Base-by-base conservation (phyloP, 2,113 vertebrate species). In the Eulemur rufifrons region DNA sequence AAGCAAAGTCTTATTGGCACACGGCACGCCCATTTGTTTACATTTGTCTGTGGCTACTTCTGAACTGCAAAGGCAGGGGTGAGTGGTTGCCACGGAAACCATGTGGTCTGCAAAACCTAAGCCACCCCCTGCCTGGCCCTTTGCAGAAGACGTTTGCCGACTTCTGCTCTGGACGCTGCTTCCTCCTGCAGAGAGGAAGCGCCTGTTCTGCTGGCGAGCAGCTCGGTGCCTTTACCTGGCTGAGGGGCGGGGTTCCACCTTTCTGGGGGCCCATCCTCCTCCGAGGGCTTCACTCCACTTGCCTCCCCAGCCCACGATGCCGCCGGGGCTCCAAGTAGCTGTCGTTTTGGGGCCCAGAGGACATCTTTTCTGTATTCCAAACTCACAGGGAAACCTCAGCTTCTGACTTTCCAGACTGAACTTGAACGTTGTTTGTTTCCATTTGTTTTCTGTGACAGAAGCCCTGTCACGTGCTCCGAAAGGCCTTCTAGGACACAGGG, bases 261-360 rank as follows among this genome's bases (percentile, higher is more conserved):
- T 50, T 50, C 42, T 15, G 37, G 39, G 32, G 20, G 27, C 17
- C n/a, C 20, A 0, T 10, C 56, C 21, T 54, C 25, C 56, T 84
- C 2, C 1, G 5, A 6, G 2, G 12, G 29, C 3, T 21, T 69
- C 21, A 37, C 6, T 11, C 14, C 0, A 0, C 8, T 2, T 27
- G 23, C 20, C 64, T 56, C 17, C 5, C 34, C 17, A 8, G 63
- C 21, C 61, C 6, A 0, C 0, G 9, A 8, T 3, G 6, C 32
- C 68, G 52, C 42, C 69, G 21, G 5, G 52, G 54, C 8, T 83
- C 45, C 18, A 25, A 4, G 9, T 1, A 23, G 61, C 66, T 63
- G 52, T 8, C 39, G 3, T 11, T 39, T 37, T 14, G 25, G 34
- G 15, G 52, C 17, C 2, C 39, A 64, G 42, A 32, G 11, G 29